Percentiles rank a stretch among this genome's conserved stretches.
phyloP scores from a whole-genome alignment of 2,113 vertebrate species.

The Urocitellus parryii region DNA sequence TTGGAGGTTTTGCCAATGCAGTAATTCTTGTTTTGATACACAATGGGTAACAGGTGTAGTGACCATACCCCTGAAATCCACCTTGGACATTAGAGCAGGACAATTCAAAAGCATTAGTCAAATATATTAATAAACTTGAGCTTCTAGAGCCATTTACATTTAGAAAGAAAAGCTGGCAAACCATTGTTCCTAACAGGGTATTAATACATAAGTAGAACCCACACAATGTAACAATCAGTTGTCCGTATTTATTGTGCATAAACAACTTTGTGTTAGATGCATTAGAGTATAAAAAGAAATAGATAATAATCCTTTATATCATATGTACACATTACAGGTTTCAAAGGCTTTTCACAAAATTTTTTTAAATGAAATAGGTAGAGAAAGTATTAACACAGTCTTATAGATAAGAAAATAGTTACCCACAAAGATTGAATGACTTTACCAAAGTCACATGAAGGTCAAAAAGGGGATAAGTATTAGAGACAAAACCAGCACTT shows the following conservation, averaged over 20 bases:
- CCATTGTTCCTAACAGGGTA: not conserved
- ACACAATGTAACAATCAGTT: not conserved
- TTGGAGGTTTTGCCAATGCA: not conserved
- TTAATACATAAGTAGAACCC: not conserved
- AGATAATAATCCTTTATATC: not conserved
- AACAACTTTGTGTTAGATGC: not conserved
- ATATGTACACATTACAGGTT: not conserved
- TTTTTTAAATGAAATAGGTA: not conserved
- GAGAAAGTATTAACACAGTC: not conserved
- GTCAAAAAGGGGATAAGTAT: not conserved
- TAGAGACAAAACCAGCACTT: not conserved
- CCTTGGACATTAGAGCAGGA: not conserved
- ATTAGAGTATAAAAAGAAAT: not conserved
- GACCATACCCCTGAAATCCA: not conserved
- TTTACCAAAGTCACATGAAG: not conserved
- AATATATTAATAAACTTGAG: not conserved
- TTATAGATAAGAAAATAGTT: not conserved
- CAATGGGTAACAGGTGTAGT: not conserved
- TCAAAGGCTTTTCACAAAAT: slow-evolving; percentile 6
- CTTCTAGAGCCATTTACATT: not conserved
- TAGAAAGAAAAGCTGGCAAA: not conserved
- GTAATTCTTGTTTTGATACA: not conserved
- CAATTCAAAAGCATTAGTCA: not conserved
- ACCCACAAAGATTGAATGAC: not conserved
- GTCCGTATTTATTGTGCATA: not conserved